Percentiles rank a stretch among this genome's conserved stretches.
phyloP scores from a whole-genome alignment of 1,140 invertebrate species.

The Euborellia annulipes region DNA sequence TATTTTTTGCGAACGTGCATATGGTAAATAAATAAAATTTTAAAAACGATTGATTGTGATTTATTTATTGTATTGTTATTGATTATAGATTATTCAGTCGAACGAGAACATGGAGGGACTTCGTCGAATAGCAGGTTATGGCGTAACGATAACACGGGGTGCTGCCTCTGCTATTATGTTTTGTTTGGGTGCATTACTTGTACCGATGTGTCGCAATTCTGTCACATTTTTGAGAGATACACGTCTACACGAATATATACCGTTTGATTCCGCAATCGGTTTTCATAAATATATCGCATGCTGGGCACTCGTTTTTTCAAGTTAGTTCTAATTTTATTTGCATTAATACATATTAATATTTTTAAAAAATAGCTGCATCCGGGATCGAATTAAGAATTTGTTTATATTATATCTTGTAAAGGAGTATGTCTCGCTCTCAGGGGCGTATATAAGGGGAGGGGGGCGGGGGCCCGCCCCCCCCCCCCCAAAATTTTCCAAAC shows the following conservation, averaged over 20 bases:
- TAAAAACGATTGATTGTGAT: slow-evolving; percentile 1
- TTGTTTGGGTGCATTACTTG: slow-evolving; percentile 33
- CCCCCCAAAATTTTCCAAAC: no score
- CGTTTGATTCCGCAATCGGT: slow-evolving; percentile 36
- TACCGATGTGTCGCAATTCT: slow-evolving; percentile 39
- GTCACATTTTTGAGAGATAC: slow-evolving; percentile 35
- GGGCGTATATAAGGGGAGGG: no score
- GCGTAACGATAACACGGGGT: slow-evolving; percentile 36
- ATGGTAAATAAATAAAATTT: slow-evolving; percentile 27
- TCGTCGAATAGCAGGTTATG: slow-evolving; percentile 34
- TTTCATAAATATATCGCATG: slow-evolving; percentile 40
- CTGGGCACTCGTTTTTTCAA: slow-evolving; percentile 33
- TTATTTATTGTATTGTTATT: neutral
- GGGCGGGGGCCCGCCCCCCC: no score
- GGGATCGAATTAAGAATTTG: no score
- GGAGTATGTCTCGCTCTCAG: neutral
- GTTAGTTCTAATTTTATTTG: slow-evolving; percentile 20
- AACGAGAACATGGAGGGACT: slow-evolving; percentile 35
- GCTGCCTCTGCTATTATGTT: slow-evolving; percentile 45
- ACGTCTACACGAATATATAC: slow-evolving; percentile 32
- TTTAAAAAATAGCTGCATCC: neutral
- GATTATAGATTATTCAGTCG: slow-evolving; percentile 31
- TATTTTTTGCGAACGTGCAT: slow-evolving; percentile 38
- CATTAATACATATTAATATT: no score
- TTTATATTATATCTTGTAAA: neutral